phyloP scores from a whole-genome alignment of 2,888 invertebrate genomes.

The Dasypogon diadema region DNA sequence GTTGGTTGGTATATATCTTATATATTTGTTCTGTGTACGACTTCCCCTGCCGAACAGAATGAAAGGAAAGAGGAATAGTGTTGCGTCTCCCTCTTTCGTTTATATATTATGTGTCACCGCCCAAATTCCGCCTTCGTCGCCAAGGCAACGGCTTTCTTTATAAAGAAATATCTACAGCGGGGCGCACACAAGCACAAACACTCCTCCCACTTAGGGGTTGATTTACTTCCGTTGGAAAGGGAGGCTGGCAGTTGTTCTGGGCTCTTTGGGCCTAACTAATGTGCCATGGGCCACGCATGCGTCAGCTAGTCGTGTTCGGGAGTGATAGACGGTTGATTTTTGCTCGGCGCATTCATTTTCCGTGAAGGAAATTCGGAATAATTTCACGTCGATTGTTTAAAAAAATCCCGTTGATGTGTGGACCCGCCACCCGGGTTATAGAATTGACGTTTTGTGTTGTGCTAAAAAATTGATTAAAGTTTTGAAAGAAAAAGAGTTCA shows the following conservation, averaged over 20 bases:
- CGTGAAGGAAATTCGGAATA: conserved; percentile 4
- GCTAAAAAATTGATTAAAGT: background rate
- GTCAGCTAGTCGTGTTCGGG: conserved; percentile 49
- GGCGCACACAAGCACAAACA: too few species aligned
- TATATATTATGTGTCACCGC: background rate
- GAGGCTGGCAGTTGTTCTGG: conserved; percentile 1
- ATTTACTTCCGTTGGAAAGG: background rate
- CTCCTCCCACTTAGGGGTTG: background rate
- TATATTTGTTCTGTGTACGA: too few species aligned
- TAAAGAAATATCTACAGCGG: too few species aligned
- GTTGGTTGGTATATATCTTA: too few species aligned
- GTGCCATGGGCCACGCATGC: conserved; percentile 54
- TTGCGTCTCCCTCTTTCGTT: too few species aligned
- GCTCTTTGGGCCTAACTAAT: conserved; percentile 27
- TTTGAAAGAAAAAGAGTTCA: background rate
- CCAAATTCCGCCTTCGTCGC: conserved; percentile 5
- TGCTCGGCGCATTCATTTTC: conserved; percentile 36
- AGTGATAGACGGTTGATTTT: conserved; percentile 26
- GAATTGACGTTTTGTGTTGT: conserved; percentile 37
- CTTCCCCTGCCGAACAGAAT: too few species aligned
- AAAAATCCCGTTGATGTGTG: conserved; percentile 5
- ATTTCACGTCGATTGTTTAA: conserved; percentile 30
- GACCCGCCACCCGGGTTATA: conserved; percentile 21
- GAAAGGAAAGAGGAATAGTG: too few species aligned
- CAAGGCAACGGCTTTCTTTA: conserved; percentile 1